These are phyloP conservation scores for Drosophila cognata DNA, from an alignment of 2,888 invertebrate species.

Conservation along the genomic window DNA sequence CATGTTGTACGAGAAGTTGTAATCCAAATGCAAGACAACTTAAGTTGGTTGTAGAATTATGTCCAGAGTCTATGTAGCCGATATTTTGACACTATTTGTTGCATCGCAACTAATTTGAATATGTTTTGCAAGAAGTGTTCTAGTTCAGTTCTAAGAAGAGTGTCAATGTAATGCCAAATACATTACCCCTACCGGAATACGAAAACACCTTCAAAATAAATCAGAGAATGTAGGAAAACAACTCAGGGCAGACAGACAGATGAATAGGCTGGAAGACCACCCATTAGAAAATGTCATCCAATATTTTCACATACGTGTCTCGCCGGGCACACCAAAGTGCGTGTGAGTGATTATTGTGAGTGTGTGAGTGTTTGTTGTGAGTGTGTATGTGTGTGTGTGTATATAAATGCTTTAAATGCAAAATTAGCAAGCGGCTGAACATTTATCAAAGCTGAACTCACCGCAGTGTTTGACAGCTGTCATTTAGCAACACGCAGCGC, in stretches of 20 bases:
- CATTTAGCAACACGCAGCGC: slow-evolving; percentile 61
- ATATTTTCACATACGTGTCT: slow-evolving; percentile 41
- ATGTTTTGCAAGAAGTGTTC: neutral
- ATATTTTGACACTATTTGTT: neutral
- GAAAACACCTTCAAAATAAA: slow-evolving; percentile 20
- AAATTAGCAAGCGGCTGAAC: slow-evolving; percentile 55
- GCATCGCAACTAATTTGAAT: neutral
- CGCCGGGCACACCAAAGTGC: slow-evolving; percentile 24
- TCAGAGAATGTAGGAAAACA: slow-evolving; percentile 29
- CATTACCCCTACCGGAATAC: neutral
- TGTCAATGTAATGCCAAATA: neutral
- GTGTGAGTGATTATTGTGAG: slow-evolving; percentile 19
- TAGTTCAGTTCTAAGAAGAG: neutral
- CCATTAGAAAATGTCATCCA: slow-evolving; percentile 42
- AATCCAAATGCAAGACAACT: neutral
- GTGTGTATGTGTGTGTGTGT: slow-evolving; percentile 10
- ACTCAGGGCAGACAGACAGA: slow-evolving; percentile 7
- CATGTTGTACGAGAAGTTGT: neutral
- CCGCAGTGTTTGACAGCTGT: slow-evolving; percentile 72
- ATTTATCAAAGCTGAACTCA: slow-evolving; percentile 61
- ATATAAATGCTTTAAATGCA: slow-evolving; percentile 52
- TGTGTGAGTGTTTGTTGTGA: slow-evolving; percentile 1
- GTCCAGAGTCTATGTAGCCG: neutral
- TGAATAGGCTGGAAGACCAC: slow-evolving; percentile 19
- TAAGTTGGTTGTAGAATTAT: neutral